These are phyloP conservation scores for Petromus typicus DNA, from an alignment of 2,113 vertebrate species.

Conservation along the genomic window DNA sequence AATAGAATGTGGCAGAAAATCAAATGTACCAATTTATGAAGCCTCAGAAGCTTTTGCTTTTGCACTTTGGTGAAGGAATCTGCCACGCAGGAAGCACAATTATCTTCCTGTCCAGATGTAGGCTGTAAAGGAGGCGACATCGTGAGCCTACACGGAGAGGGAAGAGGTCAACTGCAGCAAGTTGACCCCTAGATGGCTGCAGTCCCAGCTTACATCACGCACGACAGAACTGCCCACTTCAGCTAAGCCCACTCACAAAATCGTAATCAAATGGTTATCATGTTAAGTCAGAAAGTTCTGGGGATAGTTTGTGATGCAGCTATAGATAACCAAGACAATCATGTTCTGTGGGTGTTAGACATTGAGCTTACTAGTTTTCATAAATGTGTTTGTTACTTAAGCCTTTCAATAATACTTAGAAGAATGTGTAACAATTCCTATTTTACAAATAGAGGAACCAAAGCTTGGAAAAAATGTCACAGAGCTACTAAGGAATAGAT, in stretches of 20 bases:
- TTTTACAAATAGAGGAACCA: slow-evolving; percentile 7
- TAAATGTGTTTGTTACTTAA: background rate
- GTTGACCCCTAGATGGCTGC: background rate
- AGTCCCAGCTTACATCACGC: background rate
- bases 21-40: background rate
- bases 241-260: background rate
- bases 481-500: background rate
- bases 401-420: slow-evolving; percentile 17
- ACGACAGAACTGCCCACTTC: background rate
- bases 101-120: background rate
- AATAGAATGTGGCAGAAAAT: background rate
- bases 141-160: background rate
- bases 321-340: background rate
- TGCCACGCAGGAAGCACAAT: background rate
- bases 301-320: background rate
- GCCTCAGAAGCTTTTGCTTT: background rate
- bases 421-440: background rate
- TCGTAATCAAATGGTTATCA: background rate
- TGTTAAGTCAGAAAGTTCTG: background rate
- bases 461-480: background rate
- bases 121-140: background rate
- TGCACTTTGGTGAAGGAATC: background rate
- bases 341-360: background rate
- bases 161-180: background rate
- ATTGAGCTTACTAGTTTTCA: background rate